A percentile compares a stretch with the other conserved stretches of the same genome.
These are phyloP conservation scores for Aurelia coerulea DNA, from an alignment of 30 jellyfish, hydroid and myxozoan genomes.

Conservation along the genomic window DNA sequence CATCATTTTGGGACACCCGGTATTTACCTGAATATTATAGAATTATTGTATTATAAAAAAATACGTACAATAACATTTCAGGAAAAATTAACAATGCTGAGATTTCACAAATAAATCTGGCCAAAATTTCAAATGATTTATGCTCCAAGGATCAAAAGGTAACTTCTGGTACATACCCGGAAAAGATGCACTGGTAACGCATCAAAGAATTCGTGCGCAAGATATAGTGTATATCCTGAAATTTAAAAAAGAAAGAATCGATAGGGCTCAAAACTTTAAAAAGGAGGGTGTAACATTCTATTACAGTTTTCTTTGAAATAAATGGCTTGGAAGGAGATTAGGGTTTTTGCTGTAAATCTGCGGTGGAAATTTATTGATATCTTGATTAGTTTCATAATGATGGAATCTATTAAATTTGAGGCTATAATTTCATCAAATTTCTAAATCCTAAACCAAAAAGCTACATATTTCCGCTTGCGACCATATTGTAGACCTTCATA, in stretches of 20 bases:
- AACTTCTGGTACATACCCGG: constrained; percentile 41
- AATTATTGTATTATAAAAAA: too few species aligned
- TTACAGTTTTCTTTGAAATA: not conserved
- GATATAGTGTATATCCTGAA: constrained; percentile 68
- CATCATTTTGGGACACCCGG: not conserved
- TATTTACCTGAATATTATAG: too few species aligned
- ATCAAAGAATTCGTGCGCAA: constrained; percentile 93
- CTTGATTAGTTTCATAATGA: too few species aligned
- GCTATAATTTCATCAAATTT: too few species aligned
- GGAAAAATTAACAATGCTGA: not conserved
- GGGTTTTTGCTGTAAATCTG: too few species aligned
- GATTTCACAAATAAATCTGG: not conserved
- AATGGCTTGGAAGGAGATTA: too few species aligned
- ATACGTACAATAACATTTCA: not conserved
- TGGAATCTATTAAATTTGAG: too few species aligned
- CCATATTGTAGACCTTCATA: too few species aligned
- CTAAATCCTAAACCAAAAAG: too few species aligned
- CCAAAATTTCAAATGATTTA: not conserved
- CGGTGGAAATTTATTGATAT: too few species aligned
- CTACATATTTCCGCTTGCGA: too few species aligned
- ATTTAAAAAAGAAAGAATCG: not conserved
- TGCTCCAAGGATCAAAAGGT: not conserved
- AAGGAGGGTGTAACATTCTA: not conserved
- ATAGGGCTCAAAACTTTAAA: not conserved
- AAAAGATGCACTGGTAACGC: constrained; percentile 91